phyloP scores from a whole-genome alignment of 2,888 invertebrate genomes.

The Beris morrisii region DNA sequence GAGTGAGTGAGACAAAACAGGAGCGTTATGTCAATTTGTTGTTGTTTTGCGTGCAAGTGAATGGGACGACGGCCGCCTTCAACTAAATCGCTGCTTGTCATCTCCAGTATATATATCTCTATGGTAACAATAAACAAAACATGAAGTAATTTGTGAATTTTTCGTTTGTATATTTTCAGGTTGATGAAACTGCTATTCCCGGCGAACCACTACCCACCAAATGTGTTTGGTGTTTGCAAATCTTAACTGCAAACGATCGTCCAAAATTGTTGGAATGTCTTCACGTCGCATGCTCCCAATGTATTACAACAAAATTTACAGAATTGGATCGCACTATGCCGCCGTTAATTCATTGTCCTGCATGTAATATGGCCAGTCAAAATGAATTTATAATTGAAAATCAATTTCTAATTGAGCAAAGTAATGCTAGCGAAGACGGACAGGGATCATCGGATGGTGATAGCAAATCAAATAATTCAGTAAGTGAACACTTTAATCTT shows the following conservation, averaged over 20 bases:
- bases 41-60: too few relatives aligned
- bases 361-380: slow-evolving; percentile 74
- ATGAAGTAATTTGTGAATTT: too few relatives aligned
- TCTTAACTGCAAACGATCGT: slow-evolving; percentile 61
- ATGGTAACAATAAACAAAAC: too few relatives aligned
- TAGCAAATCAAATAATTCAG: slow-evolving; percentile 46
- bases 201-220: slow-evolving; percentile 54
- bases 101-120: too few relatives aligned
- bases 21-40: too few relatives aligned
- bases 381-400: slow-evolving; percentile 78
- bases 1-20: too few relatives aligned
- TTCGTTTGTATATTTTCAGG: slow-evolving; percentile 27
- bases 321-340: slow-evolving; percentile 54
- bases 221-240: slow-evolving; percentile 62
- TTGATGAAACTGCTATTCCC: slow-evolving; percentile 37
- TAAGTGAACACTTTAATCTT: slow-evolving; percentile 47
- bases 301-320: slow-evolving; percentile 68
- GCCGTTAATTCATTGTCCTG: slow-evolving; percentile 62
- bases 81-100: too few relatives aligned
- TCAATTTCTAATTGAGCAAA: slow-evolving; percentile 74
- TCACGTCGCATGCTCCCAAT: slow-evolving; percentile 80
- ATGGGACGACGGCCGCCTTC: too few relatives aligned
- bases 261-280: slow-evolving; percentile 87
- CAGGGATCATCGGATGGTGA: slow-evolving; percentile 46
- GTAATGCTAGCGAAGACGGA: slow-evolving; percentile 58